Base-by-base conservation (phyloP, 2,113 vertebrate genomes). In the Micromys minutus region DNA sequence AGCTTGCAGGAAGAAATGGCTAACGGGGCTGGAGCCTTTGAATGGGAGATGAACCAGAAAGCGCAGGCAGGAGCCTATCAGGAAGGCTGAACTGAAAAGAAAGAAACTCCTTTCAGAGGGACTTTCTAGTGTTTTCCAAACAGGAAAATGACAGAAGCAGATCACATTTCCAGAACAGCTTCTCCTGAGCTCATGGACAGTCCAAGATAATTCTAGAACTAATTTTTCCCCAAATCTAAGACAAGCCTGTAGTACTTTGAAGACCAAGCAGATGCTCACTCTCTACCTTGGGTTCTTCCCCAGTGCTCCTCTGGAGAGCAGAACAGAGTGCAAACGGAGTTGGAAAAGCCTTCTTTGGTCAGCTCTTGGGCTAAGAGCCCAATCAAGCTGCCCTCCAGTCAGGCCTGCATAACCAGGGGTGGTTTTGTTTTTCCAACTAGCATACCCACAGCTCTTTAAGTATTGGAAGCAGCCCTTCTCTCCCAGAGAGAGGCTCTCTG, bases 161-260 rank as follows among this genome's bases (percentile, higher is more conserved):
- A 90, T 96, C 81, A 96, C 34, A 90, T 94, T 96, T 81, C 87
- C 93, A 81, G 95, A 96, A 94, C 96, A 95, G 93, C 96, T 97
- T 95, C 93, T 89, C 67, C 77, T 67, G 74, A 95, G 67, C 94
- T 95, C 87, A 91, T 57, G 93, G 50, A 36, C 34, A 90, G 61
- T 26, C 80, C 89, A 72, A 50, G 61, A 92, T 92, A 89, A 89
- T 87, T 95, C 77, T 77, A 95, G 89, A 94, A 79, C 92, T 84
- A 95, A 22, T 79, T 87, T 96, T 97, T 26, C 12, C 9, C 79
- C 92, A 95, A 96, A 94, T 95, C 85, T 87, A 94, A 95, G 90
- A 87, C 34, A 61, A 91, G 77, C 55, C 94, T 79, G 87, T 81
- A 83, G 94, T 52, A 63, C 74, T 81, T 90, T 86, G 34, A 47